phyloP scores from a whole-genome alignment of 2,888 invertebrate species.

The Xanthia togata region DNA sequence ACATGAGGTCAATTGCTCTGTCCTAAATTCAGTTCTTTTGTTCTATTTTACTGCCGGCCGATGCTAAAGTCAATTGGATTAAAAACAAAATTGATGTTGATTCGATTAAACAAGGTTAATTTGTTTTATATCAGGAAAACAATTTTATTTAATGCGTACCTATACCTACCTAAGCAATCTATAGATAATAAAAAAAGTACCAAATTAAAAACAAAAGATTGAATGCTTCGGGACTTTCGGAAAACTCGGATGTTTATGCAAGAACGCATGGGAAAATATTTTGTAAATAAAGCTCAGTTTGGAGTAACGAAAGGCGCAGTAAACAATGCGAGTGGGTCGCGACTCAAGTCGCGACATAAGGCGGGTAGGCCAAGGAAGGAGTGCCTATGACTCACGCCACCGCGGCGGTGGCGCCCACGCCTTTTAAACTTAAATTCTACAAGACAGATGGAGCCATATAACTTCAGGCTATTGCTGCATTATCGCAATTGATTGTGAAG shows the following conservation, averaged over 20 bases:
- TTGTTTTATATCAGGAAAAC: constrained; percentile 27
- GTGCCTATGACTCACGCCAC: constrained; percentile 80
- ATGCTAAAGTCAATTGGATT: constrained; percentile 15
- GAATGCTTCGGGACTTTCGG: background rate
- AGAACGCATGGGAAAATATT: constrained; percentile 21
- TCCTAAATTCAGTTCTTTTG: constrained; percentile 61
- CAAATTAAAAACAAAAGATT: constrained; percentile 13
- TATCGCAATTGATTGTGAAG: constrained; percentile 40
- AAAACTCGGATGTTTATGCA: background rate
- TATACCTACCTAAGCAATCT: constrained; percentile 3
- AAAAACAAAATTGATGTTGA: constrained; percentile 10
- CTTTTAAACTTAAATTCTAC: constrained; percentile 73
- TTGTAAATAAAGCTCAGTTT: constrained; percentile 45
- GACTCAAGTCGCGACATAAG: constrained; percentile 53
- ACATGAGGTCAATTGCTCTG: constrained; percentile 63
- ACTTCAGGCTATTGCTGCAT: constrained; percentile 51
- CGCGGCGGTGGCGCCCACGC: constrained; percentile 79
- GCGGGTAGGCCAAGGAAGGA: constrained; percentile 65
- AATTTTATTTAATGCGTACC: background rate
- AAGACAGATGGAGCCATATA: constrained; percentile 76
- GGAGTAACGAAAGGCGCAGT: constrained; percentile 41
- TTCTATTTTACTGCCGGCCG: constrained; percentile 49
- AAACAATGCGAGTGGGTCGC: constrained; percentile 63
- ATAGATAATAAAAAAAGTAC: background rate
- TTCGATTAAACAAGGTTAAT: constrained; percentile 39